Conservation (phyloP, 2,888 invertebrate genomes). For the Ariolimax columbianus region DNA sequence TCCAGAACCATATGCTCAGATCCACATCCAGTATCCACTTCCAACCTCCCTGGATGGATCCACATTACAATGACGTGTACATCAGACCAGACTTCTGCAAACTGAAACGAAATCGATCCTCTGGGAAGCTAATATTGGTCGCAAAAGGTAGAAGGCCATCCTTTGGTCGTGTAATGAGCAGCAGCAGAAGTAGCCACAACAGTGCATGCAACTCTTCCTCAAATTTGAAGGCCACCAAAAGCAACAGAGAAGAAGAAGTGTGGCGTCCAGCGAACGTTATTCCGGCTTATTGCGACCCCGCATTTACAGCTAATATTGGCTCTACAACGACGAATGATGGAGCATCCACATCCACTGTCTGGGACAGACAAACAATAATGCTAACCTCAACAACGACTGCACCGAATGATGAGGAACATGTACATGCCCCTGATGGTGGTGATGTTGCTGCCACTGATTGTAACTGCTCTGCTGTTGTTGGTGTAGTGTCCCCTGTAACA, state of each 20-base stretch:
- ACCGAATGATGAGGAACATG: no score
- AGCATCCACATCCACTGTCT: no score
- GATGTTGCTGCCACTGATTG: no score
- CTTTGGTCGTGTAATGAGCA: neutral
- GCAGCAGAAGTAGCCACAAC: constrained; percentile 3
- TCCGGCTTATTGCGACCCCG: no score
- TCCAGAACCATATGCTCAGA: constrained; percentile 53
- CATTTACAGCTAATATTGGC: no score
- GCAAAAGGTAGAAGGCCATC: neutral
- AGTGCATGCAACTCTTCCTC: constrained; percentile 25
- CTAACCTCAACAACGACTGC: no score
- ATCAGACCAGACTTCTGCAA: constrained; percentile 45
- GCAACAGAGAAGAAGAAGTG: neutral
- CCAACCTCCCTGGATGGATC: constrained; percentile 57
- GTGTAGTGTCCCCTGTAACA: no score
- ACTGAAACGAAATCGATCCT: neutral
- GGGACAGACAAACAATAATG: no score
- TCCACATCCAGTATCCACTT: constrained; percentile 54
- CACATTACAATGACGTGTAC: constrained; percentile 54
- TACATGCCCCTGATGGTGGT: no score
- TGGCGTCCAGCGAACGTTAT: neutral
- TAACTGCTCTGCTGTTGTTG: no score
- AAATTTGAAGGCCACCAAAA: constrained; percentile 18
- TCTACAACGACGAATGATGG: no score
- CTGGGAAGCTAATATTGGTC: neutral